phyloP scores from a whole-genome alignment of 2,113 vertebrate genomes.

The Pogona vitticeps region DNA sequence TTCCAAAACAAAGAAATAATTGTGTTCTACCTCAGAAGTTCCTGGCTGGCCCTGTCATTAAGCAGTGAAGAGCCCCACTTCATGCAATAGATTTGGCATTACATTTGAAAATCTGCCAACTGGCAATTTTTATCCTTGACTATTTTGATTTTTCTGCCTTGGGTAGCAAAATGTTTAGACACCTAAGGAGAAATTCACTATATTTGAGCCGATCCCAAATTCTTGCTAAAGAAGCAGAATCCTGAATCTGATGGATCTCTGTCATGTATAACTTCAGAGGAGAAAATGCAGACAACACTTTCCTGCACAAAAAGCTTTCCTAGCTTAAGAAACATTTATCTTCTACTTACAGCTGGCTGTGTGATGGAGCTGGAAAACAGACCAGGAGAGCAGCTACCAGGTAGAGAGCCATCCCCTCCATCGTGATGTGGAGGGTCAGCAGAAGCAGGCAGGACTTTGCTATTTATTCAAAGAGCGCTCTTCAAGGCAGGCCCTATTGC shows the following conservation, averaged over 20 bases:
- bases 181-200: not conserved
- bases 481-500: not conserved
- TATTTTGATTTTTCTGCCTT: not conserved
- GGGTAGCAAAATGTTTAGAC: not conserved
- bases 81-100: not conserved
- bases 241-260: not conserved
- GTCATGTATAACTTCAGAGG: too few relatives aligned
- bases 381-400: slow-evolving; percentile 25
- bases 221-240: not conserved
- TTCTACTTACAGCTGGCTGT: slow-evolving; percentile 63
- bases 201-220: not conserved
- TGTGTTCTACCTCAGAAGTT: not conserved
- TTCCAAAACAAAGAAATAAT: not conserved
- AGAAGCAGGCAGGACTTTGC: not conserved
- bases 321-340: not conserved
- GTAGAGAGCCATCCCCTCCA: slow-evolving; percentile 41
- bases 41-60: not conserved
- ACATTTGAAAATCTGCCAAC: too few relatives aligned
- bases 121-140: too few relatives aligned
- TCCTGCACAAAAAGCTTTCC: too few relatives aligned
- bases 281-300: not conserved
- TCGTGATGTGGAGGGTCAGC: slow-evolving; percentile 34
- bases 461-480: slow-evolving; percentile 11
- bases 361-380: slow-evolving; percentile 21
- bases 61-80: not conserved